These are phyloP conservation scores for Ditylenchus dipsaci DNA, from an alignment of 1,140 invertebrate species.

Conservation along the genomic window DNA sequence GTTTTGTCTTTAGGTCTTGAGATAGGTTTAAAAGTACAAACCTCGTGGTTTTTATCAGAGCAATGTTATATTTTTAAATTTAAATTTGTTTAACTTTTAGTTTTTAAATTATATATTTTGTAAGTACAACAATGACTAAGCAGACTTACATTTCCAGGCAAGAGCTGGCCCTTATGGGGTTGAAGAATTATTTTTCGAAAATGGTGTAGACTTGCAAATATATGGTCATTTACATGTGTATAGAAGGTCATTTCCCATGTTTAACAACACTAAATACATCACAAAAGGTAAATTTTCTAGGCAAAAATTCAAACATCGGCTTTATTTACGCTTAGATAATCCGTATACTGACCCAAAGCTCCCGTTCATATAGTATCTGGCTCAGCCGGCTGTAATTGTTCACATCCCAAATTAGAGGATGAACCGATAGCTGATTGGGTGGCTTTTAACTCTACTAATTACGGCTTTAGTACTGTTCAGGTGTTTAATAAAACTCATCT, in stretches of 20 bases:
- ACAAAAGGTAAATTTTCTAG: constrained; percentile 63
- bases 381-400: constrained; percentile 68
- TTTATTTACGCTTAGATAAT: no score
- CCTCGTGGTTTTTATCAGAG: no score
- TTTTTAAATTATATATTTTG: no score
- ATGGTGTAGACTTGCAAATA: constrained; percentile 83
- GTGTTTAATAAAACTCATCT: constrained; percentile 41
- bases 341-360: constrained; percentile 75
- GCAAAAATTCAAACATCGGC: no score
- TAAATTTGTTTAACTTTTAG: no score
- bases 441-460: constrained; percentile 78
- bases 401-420: constrained; percentile 59
- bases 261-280: constrained; percentile 75
- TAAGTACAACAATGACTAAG: no score
- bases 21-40: no score
- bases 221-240: constrained; percentile 88
- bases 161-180: constrained; percentile 62
- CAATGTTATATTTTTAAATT: no score
- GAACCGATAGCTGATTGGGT: no score
- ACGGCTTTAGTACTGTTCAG: constrained; percentile 68
- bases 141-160: no score
- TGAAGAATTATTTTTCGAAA: constrained; percentile 78
- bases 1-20: no score
- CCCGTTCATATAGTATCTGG: constrained; percentile 84
- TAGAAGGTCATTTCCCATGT: constrained; percentile 79